Evolutionary conservation across 2,888 invertebrate species (phyloP).

Genomic region (Philaethria dido): DNA sequence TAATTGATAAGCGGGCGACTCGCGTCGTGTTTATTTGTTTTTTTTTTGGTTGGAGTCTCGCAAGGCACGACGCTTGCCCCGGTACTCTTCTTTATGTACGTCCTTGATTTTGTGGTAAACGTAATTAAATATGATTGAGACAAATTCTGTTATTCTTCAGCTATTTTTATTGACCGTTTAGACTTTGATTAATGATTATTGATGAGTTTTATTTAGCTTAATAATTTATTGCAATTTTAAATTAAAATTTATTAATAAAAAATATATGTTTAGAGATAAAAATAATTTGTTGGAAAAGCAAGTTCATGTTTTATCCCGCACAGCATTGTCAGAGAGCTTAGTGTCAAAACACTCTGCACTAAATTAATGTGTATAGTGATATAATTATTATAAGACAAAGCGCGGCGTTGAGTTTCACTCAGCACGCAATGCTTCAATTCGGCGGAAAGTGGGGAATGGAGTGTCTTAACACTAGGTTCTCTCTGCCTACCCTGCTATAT

Average conservation of each 20-base stretch:
- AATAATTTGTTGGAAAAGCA: no score
- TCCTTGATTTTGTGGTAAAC: conserved; percentile 45
- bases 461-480: no score
- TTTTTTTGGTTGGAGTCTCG: conserved; percentile 48
- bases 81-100: conserved; percentile 43
- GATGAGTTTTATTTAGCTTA: background rate
- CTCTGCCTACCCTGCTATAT: no score
- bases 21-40: conserved; percentile 50
- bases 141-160: conserved; percentile 12
- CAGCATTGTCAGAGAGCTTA: no score
- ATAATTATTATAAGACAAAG: no score
- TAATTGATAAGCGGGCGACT: conserved; percentile 56
- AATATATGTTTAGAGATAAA: no score
- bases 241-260: background rate
- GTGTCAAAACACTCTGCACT: no score
- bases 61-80: conserved; percentile 47
- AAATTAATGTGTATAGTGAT: no score
- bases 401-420: no score
- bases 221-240: background rate
- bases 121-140: conserved; percentile 32
- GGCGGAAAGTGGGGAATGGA: no score
- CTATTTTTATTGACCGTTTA: background rate
- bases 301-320: no score
- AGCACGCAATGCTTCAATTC: no score
- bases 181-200: background rate